Base-by-base conservation (phyloP, 2,797 vertebrate species). In the Miichthys miiuy region DNA sequence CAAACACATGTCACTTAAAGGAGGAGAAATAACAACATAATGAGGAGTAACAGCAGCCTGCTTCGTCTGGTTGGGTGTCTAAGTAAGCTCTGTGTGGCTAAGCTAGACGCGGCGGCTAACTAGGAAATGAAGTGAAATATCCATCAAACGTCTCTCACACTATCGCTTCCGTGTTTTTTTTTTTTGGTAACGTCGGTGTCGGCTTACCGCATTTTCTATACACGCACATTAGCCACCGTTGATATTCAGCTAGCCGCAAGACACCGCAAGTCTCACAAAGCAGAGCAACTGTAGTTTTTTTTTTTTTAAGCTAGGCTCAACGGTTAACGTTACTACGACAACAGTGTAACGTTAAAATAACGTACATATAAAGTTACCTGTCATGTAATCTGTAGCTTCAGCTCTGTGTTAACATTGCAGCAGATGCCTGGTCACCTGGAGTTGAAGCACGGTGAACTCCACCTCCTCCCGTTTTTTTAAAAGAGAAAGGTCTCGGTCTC, bases 401-500 rank as follows among this genome's bases (percentile, higher is more conserved):
- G 84, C 89, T 87, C 72, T 44, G 77, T 42, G 47, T 83, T 62
- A 71, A 80, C 94, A 94, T 93, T 25, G 84, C 89, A 84, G 76
- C 83, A 84, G 42, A 83, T 30, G 68, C 27, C 65, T 70, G 60
- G 56, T 83, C 74, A 72, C 71, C 55, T 50, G 68, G 66, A 90
- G 84, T 58, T 66, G 63, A 85, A 86, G 48, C 62, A 51, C 63
- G 4, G 67, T n/a, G 44, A 48, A 69, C 78, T 86, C 81, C 74
- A 60, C 81, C 81, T 87, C 69, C 72, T 7, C 34, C 34, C 8
- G 34, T 38, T 38, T 13, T n/a, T 2, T 13, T 0, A 12, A 2
- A 12, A 23, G 48, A 17, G 10, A n/a, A 44, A 44, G 18, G 44
- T 81, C 64, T 77, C 65, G 21, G 63, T 89, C 77, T 51, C 34